Evolutionary conservation across 2,888 invertebrate genomes (phyloP), one percentile per base, ranked within the genome.

Genomic region (Aproaerema taeniolella): DNA sequence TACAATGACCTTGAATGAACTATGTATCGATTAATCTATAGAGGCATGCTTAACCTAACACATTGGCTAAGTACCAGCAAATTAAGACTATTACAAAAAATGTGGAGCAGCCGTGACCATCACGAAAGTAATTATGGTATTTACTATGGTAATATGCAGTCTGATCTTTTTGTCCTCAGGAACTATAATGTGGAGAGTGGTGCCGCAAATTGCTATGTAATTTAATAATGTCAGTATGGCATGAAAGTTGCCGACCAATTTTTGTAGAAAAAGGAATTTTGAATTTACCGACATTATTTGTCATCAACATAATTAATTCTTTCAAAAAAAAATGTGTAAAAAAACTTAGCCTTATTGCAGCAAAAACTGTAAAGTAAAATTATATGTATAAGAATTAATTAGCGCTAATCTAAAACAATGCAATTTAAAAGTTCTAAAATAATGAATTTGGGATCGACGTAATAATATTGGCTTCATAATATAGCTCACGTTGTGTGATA

Each of bases 61-160:
- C 38, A 38, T 26, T 38, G 33, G 49, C 48, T 54, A 50, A 57
- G 50, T 49, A 49, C 55, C 46, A 44, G 43, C 40, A 49, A 54
- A 60, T 43, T 51, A 51, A 50, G 38, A 44, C 38, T 26, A 37
- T 20, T 52, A 52, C 50, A 58, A 58, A 56, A 55, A 45, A 49
- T 46, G n/a, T 26, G 43, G 41, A 55, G 46, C 55, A 54, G 45
- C 53, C 58, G 51, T 58, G 54, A 58, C 54, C 54, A 45, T 53
- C 53, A 58, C 46, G 50, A 46, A 52, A 46, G 36, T 61, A 65
- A 65, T 67, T 59, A 62, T 56, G 50, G 53, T 62, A 56, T 59
- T 61, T 63, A 59, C 53, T 60, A 61, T 64, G 63, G 45, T 61
- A 66, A 61, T 61, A 51, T 52, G 45, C 37, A 52, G 51, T 49